These are phyloP conservation scores for Synanthedon formicaeformis DNA, from an alignment of 2,888 invertebrate species.

Conservation along the genomic window DNA sequence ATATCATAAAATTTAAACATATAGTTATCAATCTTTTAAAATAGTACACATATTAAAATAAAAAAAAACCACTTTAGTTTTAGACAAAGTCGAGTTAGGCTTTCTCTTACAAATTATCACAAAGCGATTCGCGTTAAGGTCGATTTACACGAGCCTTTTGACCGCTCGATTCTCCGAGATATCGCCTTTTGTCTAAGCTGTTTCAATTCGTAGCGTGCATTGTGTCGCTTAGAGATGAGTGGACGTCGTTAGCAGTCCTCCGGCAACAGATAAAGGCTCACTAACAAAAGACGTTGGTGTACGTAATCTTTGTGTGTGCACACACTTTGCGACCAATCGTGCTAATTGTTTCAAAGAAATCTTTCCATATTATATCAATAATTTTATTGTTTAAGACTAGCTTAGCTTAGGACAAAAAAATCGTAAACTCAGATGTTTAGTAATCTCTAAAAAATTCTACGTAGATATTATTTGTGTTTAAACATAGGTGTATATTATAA, in stretches of 20 bases:
- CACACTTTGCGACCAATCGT: slow-evolving; percentile 24
- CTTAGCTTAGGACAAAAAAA: too few relatives aligned
- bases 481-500: too few relatives aligned
- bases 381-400: too few relatives aligned
- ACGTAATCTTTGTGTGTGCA: slow-evolving; percentile 39
- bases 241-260: slow-evolving; percentile 60
- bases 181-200: slow-evolving; percentile 55
- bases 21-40: too few relatives aligned
- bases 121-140: slow-evolving; percentile 31
- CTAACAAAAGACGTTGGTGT: slow-evolving; percentile 52
- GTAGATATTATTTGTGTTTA: too few relatives aligned
- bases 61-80: too few relatives aligned
- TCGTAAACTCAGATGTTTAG: too few relatives aligned
- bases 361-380: too few relatives aligned
- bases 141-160: slow-evolving; percentile 44
- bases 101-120: slow-evolving; percentile 1
- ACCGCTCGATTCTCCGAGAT: slow-evolving; percentile 28
- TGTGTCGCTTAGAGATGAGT: slow-evolving; percentile 57
- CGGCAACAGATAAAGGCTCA: slow-evolving; percentile 48
- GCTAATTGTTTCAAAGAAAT: background rate
- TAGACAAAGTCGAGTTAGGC: too few relatives aligned
- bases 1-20: too few relatives aligned
- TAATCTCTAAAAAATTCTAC: too few relatives aligned
- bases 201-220: slow-evolving; percentile 60
- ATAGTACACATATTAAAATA: too few relatives aligned